Evolutionary conservation across 1,140 invertebrate species (phyloP).

Genomic region (Anoplolepis gracilipes): DNA sequence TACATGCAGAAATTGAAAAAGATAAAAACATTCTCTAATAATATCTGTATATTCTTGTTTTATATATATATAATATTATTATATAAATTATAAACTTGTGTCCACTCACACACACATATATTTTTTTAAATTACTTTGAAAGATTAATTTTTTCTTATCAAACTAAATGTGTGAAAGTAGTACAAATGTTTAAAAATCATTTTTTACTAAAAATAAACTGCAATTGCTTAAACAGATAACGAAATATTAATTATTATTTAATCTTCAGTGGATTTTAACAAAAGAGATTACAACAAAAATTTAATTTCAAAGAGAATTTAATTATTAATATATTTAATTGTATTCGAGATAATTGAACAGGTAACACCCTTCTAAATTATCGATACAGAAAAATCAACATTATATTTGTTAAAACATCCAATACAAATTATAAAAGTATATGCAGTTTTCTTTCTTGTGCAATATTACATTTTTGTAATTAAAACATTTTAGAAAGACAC

Average conservation of each 20-base stretch:
- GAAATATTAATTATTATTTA: too few species aligned
- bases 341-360: not conserved
- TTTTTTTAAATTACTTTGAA: too few species aligned
- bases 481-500: not conserved
- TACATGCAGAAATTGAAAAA: not conserved
- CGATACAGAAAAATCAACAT: not conserved
- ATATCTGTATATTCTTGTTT: too few species aligned
- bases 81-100: too few species aligned
- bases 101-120: too few species aligned
- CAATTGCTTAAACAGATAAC: too few species aligned
- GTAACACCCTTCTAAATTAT: not conserved
- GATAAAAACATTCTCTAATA: too few species aligned
- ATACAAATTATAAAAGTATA: not conserved
- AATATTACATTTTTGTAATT: not conserved
- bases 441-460: not conserved
- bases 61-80: too few species aligned
- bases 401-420: not conserved
- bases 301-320: not conserved
- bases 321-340: slow-evolving; percentile 16
- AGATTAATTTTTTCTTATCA: too few species aligned
- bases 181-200: too few species aligned
- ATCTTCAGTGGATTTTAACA: not conserved
- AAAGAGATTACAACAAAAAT: slow-evolving; percentile 6
- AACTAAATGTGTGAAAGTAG: not conserved
- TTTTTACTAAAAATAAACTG: too few species aligned